phyloP scores from a whole-genome alignment of 2,888 invertebrate species.

The Palloptera scutellata region DNA sequence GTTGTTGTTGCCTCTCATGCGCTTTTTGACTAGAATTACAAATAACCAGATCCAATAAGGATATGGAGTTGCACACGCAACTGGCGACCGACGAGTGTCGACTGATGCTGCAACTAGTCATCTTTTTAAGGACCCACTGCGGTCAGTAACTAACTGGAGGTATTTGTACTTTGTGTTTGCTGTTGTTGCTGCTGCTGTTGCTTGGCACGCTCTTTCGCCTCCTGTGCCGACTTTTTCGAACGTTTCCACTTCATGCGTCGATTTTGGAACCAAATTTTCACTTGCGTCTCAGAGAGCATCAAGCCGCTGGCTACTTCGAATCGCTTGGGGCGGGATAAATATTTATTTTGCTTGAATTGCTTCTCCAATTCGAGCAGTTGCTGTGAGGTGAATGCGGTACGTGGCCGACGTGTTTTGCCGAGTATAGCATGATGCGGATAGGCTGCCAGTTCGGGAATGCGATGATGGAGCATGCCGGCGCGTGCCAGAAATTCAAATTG shows the following conservation, averaged over 20 bases:
- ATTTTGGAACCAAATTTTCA: slow-evolving; percentile 99
- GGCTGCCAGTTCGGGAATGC: slow-evolving; percentile 86
- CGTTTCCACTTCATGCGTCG: slow-evolving; percentile 99
- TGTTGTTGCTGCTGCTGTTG: slow-evolving; percentile 54
- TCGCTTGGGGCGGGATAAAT: slow-evolving; percentile 95
- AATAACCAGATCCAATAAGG: slow-evolving; percentile 10
- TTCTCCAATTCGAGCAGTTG: slow-evolving; percentile 97
- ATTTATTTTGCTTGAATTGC: slow-evolving; percentile 99
- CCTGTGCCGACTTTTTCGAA: slow-evolving; percentile 94
- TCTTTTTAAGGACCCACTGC: slow-evolving; percentile 17
- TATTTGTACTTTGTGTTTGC: slow-evolving; percentile 29
- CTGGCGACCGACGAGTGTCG: neutral
- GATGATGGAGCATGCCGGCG: slow-evolving; percentile 90
- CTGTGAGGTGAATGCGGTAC: slow-evolving; percentile 96
- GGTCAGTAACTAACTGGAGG: slow-evolving; percentile 40
- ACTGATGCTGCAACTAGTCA: too few species aligned
- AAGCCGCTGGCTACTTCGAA: slow-evolving; percentile 98
- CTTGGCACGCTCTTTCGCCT: slow-evolving; percentile 71
- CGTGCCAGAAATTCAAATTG: slow-evolving; percentile 87
- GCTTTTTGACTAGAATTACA: slow-evolving; percentile 31
- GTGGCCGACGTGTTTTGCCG: slow-evolving; percentile 89
- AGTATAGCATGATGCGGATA: slow-evolving; percentile 77
- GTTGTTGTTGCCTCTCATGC: slow-evolving; percentile 5
- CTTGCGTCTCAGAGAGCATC: slow-evolving; percentile 97
- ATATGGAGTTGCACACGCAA: neutral